phyloP scores from a whole-genome alignment of 2,888 invertebrate species.

The Ferdinandea cuprea region DNA sequence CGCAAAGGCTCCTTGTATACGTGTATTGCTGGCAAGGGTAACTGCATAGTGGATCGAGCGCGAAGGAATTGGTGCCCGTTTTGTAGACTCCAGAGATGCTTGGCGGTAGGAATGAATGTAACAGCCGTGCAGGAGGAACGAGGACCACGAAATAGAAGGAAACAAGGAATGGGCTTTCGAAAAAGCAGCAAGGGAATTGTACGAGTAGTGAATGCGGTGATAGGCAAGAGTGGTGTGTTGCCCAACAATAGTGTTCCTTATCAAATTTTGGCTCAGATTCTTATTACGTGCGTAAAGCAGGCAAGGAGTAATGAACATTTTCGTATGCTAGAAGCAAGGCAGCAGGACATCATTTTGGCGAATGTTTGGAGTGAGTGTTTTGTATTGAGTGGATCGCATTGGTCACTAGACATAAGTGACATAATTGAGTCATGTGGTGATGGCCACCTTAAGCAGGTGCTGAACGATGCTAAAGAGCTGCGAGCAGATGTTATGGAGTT shows the following conservation, averaged over 20 bases:
- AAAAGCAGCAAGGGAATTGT: conserved; percentile 13
- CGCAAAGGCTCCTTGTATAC: conserved; percentile 89
- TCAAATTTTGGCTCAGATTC: conserved; percentile 86
- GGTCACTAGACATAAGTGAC: conserved; percentile 84
- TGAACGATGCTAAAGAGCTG: conserved; percentile 82
- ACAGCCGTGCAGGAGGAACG: conserved; percentile 93
- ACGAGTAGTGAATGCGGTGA: conserved; percentile 9
- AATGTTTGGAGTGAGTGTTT: conserved; percentile 86
- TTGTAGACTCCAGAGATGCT: conserved; percentile 91
- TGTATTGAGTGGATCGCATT: conserved; percentile 85
- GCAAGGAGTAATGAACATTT: conserved; percentile 85
- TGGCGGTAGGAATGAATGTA: conserved; percentile 90
- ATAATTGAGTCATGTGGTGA: conserved; percentile 81
- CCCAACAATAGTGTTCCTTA: conserved; percentile 81
- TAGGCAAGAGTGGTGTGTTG: conserved; percentile 35
- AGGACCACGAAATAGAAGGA: conserved; percentile 86
- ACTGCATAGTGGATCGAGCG: conserved; percentile 91
- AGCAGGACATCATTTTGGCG: conserved; percentile 85
- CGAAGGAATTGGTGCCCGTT: conserved; percentile 94
- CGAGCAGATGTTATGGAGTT: conserved; percentile 84
- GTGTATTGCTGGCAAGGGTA: conserved; percentile 90
- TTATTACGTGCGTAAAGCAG: conserved; percentile 85
- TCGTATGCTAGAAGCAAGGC: conserved; percentile 82
- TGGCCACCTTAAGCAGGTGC: conserved; percentile 79
- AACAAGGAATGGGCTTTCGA: conserved; percentile 20